Evolutionary conservation across 2,113 vertebrate genomes (phyloP), one percentile per base, ranked within the genome.

Genomic region (Tylochromis polylepis): DNA sequence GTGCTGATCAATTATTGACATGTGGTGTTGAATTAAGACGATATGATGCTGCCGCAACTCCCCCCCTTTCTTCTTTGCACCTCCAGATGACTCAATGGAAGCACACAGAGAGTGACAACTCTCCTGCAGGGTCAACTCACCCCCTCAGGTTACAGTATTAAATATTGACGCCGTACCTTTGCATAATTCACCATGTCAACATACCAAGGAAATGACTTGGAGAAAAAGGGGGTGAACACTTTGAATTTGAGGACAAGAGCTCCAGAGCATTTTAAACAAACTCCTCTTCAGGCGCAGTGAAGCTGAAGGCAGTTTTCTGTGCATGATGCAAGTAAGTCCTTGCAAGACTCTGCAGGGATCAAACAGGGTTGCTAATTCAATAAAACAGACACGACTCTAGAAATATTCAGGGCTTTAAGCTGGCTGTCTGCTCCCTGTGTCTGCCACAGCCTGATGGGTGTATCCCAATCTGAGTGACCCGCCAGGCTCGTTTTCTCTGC

Each of bases 151-250:
- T 96, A 94, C 96, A 83, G 11, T 84, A 93, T 96, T 87, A 96
- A 96, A 95, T 93, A 96, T 96, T 96, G 84, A 96, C 85, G 27
- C 65, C 18, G 55, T 88, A 92, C 93, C 91, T 89, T 88, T 96
- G 95, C 94, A 96, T 96, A 93, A 96, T 96, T 96, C 88, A 96
- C 90, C 84, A 78, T 43, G 85, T 94, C 93, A 93, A 95, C 92
- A 92, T 55, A 90, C 58, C 58, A 22, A 85, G 86, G 83, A 91
- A 91, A 90, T 91, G 84, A 93, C 88, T 93, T 15, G 82, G 72
- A 88, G 85, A 56, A 60, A 49, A 70, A 70, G 5, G 5, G 14
- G 22, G 22, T 29, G 51, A 55, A 20, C 4, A 27, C 41, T 77
- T 80, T 51, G 43, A 81, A 24, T 91, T 82, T 85, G 85, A 70